A percentile compares a stretch with the other conserved stretches of the same genome.
phyloP scores from a whole-genome alignment of 1,140 invertebrate species.

The Zophobas morio region DNA sequence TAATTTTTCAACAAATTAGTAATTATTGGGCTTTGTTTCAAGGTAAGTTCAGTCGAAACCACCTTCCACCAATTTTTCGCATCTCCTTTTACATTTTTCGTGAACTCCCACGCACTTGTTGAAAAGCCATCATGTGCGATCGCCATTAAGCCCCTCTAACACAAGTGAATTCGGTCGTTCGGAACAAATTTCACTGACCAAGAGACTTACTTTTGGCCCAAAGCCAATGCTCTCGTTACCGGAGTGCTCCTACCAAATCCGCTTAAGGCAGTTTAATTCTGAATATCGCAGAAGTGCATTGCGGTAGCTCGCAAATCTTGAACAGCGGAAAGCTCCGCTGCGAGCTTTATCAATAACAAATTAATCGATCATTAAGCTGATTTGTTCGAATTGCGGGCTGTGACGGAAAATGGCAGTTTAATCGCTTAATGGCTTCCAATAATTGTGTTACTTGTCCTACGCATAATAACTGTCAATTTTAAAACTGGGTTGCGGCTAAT shows the following conservation, averaged over 20 bases:
- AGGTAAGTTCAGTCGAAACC: too few species aligned
- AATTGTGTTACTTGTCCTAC: slow-evolving; percentile 19
- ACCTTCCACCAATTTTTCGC: too few species aligned
- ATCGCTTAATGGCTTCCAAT: slow-evolving; percentile 28
- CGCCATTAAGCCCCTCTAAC: slow-evolving; percentile 4
- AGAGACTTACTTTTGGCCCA: slow-evolving; percentile 23
- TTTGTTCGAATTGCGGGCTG: neutral
- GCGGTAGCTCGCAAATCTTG: neutral
- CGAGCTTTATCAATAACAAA: slow-evolving; percentile 23
- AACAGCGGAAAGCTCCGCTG: neutral
- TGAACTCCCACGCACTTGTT: too few species aligned
- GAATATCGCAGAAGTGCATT: slow-evolving; percentile 6
- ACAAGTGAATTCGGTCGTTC: too few species aligned
- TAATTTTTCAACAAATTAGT: too few species aligned
- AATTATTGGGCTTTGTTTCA: too few species aligned
- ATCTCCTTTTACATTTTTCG: too few species aligned
- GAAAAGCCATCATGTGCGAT: too few species aligned
- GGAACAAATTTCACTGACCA: slow-evolving; percentile 35
- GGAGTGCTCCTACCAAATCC: slow-evolving; percentile 21
- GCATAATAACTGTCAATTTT: neutral
- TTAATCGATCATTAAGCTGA: slow-evolving; percentile 20
- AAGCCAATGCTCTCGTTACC: slow-evolving; percentile 32
- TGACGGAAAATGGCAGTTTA: slow-evolving; percentile 19
- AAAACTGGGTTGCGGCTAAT: slow-evolving; percentile 19
- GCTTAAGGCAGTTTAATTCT: slow-evolving; percentile 15